Base-by-base conservation (phyloP, 2,797 vertebrate species). In the Vespertilio murinus region DNA sequence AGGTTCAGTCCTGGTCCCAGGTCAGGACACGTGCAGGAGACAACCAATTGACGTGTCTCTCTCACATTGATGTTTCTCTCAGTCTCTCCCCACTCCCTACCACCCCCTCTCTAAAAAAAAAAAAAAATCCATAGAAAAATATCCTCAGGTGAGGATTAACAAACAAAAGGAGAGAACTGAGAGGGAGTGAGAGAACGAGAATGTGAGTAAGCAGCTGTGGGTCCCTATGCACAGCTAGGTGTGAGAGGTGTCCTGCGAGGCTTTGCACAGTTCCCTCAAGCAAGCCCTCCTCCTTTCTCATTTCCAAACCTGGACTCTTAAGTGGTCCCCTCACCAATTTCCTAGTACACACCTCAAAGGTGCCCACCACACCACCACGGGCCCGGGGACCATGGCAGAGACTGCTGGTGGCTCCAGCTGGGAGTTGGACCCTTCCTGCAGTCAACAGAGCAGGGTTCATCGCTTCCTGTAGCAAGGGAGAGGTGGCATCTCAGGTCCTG, bases 201-300 rank as follows among this genome's bases (percentile, higher is more conserved):
- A 16, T 22, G 8, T 13, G 67, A n/a, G 28, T 4, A 14, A 33
- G 73, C 35, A 70, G 35, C 17, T 1, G 35, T 33, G 38, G 22
- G 9, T 52, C n/a, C 61, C 12, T 52, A 11, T 7, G 22, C 23
- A 1, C 25, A 52, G 42, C 56, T 16, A 8, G 0, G 0, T 3
- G 3, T 12, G 4, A 18, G 71, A 35, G 28, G 69, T 75, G 54
- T 49, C 65, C n/a, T 73, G 25, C 8, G 4, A 13, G 12, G 18
- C 45, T 56, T 54, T 17, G 18, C 28, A 65, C 3, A 23, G 45
- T 49, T 91, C 61, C 67, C 54, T 52, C 35, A 42, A 52, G 22
- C n/a, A 16, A 88, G 20, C 40, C 45, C 28, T 61, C 35, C 18
- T 73, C 30, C 18, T 75, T 59, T 33, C 30, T 73, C 33, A 30